Evolutionary conservation across 2,888 invertebrate species (phyloP).

Genomic region (Drosophila parthenogenetica): DNA sequence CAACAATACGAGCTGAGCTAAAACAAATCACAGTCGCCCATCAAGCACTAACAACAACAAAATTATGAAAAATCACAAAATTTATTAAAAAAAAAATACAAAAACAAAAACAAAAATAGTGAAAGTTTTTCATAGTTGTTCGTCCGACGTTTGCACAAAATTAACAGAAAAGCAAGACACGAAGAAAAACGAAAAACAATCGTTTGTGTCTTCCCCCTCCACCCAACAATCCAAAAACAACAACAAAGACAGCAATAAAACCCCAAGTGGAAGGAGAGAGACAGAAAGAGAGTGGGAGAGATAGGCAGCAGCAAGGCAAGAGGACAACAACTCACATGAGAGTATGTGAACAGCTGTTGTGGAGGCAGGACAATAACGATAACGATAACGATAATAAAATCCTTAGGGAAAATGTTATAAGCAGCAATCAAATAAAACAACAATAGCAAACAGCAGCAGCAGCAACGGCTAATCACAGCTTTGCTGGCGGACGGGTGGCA

Average conservation of each 20-base stretch:
- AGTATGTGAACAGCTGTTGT: conserved; percentile 30
- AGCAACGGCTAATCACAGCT: conserved; percentile 59
- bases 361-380: conserved; percentile 4
- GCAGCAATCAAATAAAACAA: conserved; percentile 22
- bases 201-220: conserved; percentile 38
- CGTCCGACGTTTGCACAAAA: conserved; percentile 72
- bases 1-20: conserved; percentile 20
- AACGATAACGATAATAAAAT: background rate
- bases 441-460: conserved; percentile 14
- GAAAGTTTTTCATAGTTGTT: conserved; percentile 76
- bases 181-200: conserved; percentile 62
- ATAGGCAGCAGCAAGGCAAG: conserved; percentile 17
- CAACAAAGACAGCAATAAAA: conserved; percentile 7
- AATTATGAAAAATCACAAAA: conserved; percentile 78
- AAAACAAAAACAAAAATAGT: conserved; percentile 52
- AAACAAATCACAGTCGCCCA: conserved; percentile 56
- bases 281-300: conserved; percentile 22
- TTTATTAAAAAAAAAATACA: conserved; percentile 71
- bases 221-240: conserved; percentile 25
- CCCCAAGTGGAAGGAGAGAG: conserved; percentile 20
- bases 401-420: conserved; percentile 56
- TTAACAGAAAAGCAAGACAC: conserved; percentile 74
- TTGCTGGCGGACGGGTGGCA: conserved; percentile 53
- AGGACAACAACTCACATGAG: conserved; percentile 24
- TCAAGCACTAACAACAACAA: conserved; percentile 44